Percentiles rank a stretch among this genome's conserved stretches.
Evolutionary conservation across 1,140 invertebrate species (phyloP).

Genomic region (Reticulitermes speratus): DNA sequence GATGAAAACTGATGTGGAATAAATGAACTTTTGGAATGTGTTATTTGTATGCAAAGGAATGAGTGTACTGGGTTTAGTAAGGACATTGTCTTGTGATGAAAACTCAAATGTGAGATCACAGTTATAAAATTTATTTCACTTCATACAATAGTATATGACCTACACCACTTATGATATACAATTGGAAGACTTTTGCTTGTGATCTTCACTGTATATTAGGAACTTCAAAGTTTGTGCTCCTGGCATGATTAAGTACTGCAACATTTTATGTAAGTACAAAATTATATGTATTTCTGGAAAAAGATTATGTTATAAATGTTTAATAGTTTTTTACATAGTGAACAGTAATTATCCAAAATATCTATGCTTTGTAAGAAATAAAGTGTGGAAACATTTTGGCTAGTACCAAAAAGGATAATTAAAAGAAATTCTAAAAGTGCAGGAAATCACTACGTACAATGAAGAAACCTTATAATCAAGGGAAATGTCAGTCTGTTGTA

Average conservation of each 20-base stretch:
- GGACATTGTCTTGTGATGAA: too few species aligned
- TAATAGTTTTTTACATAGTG: not conserved
- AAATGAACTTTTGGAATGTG: too few species aligned
- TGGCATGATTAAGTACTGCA: not conserved
- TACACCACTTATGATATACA: not conserved
- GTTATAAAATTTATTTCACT: not conserved
- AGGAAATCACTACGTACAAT: not conserved
- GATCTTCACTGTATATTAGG: not conserved
- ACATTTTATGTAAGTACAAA: not conserved
- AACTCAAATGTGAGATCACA: too few species aligned
- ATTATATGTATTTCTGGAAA: not conserved
- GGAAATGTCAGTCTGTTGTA: not conserved
- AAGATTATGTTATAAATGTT: not conserved
- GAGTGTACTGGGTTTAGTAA: too few species aligned
- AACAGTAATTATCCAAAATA: too few species aligned
- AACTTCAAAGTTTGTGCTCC: conserved; percentile 1
- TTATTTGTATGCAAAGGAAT: too few species aligned
- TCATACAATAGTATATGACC: not conserved
- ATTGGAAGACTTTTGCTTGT: not conserved
- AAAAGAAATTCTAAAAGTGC: not conserved
- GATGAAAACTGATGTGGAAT: too few species aligned
- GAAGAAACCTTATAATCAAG: not conserved
- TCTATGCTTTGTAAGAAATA: not conserved
- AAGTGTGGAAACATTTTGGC: not conserved
- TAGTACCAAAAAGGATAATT: not conserved